These are phyloP conservation scores for Pseudolaguvia tuberculata DNA, from an alignment of 2,113 vertebrate genomes.

Conservation along the genomic window DNA sequence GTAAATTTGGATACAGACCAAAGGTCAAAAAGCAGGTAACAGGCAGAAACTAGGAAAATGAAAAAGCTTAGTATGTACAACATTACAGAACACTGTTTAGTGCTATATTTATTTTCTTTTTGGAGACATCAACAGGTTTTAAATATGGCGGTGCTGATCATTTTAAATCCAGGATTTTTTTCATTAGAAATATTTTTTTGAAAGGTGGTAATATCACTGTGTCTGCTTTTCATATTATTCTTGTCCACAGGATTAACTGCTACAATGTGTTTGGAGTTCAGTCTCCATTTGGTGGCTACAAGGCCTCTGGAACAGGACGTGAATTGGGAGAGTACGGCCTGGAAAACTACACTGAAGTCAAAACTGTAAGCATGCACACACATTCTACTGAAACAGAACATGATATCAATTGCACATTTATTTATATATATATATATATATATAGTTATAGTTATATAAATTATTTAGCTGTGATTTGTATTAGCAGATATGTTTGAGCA, in stretches of 20 bases:
- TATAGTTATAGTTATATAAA: background rate
- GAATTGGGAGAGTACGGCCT: slow-evolving; percentile 90
- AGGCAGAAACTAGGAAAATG: too few species aligned
- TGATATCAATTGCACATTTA: background rate
- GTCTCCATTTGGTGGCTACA: slow-evolving; percentile 92
- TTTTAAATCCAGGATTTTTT: background rate
- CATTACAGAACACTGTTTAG: background rate
- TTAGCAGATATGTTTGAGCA: background rate
- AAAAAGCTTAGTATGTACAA: too few species aligned
- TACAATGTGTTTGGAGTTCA: slow-evolving; percentile 89
- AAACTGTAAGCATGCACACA: slow-evolving; percentile 75
- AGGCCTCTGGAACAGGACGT: slow-evolving; percentile 84
- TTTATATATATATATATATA: too few species aligned
- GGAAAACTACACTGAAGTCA: slow-evolving; percentile 87
- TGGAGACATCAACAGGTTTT: background rate
- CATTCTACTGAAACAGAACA: background rate
- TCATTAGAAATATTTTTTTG: background rate
- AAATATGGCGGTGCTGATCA: background rate
- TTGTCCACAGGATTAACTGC: slow-evolving; percentile 84
- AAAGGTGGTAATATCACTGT: background rate
- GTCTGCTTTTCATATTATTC: slow-evolving; percentile 21
- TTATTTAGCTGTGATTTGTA: background rate
- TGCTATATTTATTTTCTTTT: background rate
- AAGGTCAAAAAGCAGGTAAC: too few species aligned
- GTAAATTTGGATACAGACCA: too few species aligned